Conservation (phyloP, 2,113 vertebrate species). For the Nannospalax galili region DNA sequence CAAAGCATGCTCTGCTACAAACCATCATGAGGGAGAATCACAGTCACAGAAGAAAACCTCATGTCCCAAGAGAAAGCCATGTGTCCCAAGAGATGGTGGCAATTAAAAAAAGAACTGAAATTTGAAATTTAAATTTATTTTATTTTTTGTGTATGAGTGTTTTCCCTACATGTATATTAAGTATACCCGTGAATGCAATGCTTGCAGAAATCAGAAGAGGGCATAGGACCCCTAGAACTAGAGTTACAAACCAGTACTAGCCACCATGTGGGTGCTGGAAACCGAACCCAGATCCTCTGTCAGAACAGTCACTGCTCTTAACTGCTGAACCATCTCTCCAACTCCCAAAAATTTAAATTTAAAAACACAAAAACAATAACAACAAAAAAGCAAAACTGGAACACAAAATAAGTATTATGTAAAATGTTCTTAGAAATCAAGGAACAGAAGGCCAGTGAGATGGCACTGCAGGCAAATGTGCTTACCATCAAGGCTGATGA, state of each 20-base stretch:
- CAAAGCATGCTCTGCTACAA: background rate
- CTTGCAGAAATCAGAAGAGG: no score
- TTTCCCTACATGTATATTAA: no score
- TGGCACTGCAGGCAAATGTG: background rate
- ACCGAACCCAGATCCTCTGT: no score
- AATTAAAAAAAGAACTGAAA: background rate
- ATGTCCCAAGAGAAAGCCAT: background rate
- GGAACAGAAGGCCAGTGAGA: background rate
- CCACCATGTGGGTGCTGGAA: no score
- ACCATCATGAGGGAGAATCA: background rate
- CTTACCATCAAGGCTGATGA: background rate
- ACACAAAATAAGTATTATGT: background rate
- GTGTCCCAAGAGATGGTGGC: background rate
- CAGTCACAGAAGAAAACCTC: background rate
- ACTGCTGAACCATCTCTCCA: no score
- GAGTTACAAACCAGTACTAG: no score
- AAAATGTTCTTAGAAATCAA: slow-evolving; percentile 6
- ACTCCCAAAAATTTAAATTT: no score
- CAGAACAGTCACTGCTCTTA: no score
- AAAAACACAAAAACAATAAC: background rate
- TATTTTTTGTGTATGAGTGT: no score
- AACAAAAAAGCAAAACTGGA: background rate
- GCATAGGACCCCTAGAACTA: no score
- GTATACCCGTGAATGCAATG: no score
- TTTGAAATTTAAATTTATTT: no score